A percentile compares a stretch with the other conserved stretches of the same genome.
phyloP scores from a whole-genome alignment of 1,140 invertebrate species.

The Zaprionus vittiger region DNA sequence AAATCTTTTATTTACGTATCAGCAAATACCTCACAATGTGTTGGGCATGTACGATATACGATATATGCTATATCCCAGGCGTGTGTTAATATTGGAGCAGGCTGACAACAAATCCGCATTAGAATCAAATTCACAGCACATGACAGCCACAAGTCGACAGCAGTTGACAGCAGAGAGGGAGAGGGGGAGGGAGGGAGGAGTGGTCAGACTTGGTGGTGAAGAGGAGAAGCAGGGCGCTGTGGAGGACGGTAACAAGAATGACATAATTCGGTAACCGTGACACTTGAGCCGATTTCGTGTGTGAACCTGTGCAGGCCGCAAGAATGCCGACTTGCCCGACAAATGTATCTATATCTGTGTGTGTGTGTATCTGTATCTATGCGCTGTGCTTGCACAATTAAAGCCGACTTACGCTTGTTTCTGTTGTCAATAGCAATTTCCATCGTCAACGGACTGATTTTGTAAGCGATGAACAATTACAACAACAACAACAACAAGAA shows the following conservation, averaged over 20 bases:
- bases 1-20: conserved; percentile 7
- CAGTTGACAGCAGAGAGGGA: conserved; percentile 21
- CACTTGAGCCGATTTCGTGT: conserved; percentile 66
- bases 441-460: conserved; percentile 1
- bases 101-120: conserved; percentile 52
- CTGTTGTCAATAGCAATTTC: conserved; percentile 38
- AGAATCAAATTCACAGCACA: conserved; percentile 58
- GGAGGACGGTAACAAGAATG: conserved; percentile 44
- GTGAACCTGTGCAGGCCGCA: conserved; percentile 50
- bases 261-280: conserved; percentile 73
- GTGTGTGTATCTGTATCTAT: conserved; percentile 19
- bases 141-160: conserved; percentile 53
- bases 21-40: conserved; percentile 8
- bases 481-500: conserved; percentile 3
- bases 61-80: neutral
- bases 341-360: neutral
- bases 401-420: conserved; percentile 14
- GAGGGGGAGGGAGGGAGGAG: neutral
- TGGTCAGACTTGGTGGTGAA: neutral
- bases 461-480: conserved; percentile 22
- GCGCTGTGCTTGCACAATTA: conserved; percentile 26
- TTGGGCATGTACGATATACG: neutral
- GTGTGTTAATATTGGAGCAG: conserved; percentile 25
- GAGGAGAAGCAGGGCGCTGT: conserved; percentile 6
- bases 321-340: conserved; percentile 28